Evolutionary conservation across 2,113 vertebrate genomes (phyloP).

Genomic region (Athene noctua): DNA sequence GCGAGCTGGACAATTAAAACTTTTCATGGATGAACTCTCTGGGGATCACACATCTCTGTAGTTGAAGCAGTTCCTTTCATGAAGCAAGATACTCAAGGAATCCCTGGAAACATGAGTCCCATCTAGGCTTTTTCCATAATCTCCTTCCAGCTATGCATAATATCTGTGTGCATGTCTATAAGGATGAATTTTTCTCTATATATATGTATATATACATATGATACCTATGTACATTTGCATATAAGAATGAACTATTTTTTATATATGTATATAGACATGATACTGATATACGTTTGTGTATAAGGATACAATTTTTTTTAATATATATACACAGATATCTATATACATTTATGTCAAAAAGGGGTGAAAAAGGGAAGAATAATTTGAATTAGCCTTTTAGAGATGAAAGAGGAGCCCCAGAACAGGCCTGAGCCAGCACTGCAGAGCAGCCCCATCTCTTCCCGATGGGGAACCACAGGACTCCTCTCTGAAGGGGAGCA

Average conservation of each 20-base stretch:
- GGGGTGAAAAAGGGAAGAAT: background rate
- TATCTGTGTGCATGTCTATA: background rate
- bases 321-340: background rate
- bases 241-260: background rate
- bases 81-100: background rate
- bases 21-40: background rate
- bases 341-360: background rate
- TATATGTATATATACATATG: too few species aligned
- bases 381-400: background rate
- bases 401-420: background rate
- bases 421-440: background rate
- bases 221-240: background rate
- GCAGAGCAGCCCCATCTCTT: background rate
- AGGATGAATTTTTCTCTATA: background rate
- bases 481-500: fast-evolving
- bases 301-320: background rate
- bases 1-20: background rate
- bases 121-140: background rate
- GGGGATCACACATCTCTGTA: background rate
- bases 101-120: background rate
- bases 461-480: background rate
- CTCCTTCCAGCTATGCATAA: background rate
- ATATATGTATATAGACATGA: background rate
- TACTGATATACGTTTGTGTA: background rate
- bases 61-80: background rate